Evolutionary conservation across 2,797 vertebrate genomes (phyloP).

Genomic region (Anabas testudineus): DNA sequence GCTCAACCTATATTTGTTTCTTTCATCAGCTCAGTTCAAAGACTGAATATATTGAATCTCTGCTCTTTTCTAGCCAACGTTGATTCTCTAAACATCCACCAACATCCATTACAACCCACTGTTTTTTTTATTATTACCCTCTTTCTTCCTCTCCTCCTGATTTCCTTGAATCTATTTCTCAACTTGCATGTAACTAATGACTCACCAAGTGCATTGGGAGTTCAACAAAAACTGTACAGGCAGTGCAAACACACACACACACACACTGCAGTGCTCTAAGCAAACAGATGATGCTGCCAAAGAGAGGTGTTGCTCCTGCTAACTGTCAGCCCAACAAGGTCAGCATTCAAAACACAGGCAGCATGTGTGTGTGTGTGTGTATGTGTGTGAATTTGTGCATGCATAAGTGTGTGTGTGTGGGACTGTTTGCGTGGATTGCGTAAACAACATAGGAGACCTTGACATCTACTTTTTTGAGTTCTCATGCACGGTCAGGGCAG

Average conservation of each 20-base stretch:
- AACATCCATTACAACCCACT: not conserved
- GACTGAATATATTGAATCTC: slow-evolving; percentile 21
- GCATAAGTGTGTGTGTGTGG: slow-evolving; percentile 35
- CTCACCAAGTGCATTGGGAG: slow-evolving; percentile 40
- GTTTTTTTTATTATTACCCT: not conserved
- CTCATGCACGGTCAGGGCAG: slow-evolving; percentile 40
- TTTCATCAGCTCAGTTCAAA: slow-evolving; percentile 45
- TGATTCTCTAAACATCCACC: slow-evolving; percentile 13
- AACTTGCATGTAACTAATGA: slow-evolving; percentile 37
- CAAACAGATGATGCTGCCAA: slow-evolving; percentile 74
- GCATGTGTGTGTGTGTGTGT: slow-evolving; percentile 9
- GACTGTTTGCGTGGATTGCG: slow-evolving; percentile 16
- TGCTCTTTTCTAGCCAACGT: slow-evolving; percentile 6
- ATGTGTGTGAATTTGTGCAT: slow-evolving; percentile 11
- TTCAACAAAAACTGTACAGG: slow-evolving; percentile 37
- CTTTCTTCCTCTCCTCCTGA: slow-evolving; percentile 9
- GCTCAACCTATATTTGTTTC: slow-evolving; percentile 13
- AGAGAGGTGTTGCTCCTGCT: slow-evolving; percentile 68
- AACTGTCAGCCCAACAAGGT: slow-evolving; percentile 74
- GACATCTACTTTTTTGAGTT: slow-evolving; percentile 40
- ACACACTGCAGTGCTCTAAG: slow-evolving; percentile 36
- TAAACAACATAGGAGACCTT: slow-evolving; percentile 51
- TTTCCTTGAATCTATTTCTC: slow-evolving; percentile 12
- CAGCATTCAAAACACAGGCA: slow-evolving; percentile 48
- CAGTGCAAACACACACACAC: slow-evolving; percentile 13